phyloP scores from a whole-genome alignment of 2,888 invertebrate genomes.

The Diloba caeruleocephala region DNA sequence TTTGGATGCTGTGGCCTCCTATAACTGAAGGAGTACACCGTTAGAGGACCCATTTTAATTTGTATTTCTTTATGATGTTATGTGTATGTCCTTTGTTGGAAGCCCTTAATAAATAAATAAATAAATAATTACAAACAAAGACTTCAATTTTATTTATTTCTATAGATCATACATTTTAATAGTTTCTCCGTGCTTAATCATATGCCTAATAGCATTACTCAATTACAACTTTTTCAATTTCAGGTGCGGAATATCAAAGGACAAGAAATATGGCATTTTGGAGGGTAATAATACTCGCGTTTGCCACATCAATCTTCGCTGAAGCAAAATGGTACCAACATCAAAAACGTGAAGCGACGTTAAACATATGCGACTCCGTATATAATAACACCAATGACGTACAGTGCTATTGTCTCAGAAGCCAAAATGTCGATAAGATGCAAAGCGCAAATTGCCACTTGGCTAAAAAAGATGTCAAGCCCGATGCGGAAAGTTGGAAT shows the following conservation, averaged over 20 bases:
- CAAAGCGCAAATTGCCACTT: constrained; percentile 92
- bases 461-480: constrained; percentile 87
- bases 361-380: constrained; percentile 72
- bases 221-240: constrained; percentile 56
- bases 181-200: too few species aligned
- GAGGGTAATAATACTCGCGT: constrained; percentile 67
- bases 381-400: constrained; percentile 72
- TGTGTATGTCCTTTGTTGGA: too few species aligned
- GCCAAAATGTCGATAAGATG: constrained; percentile 69
- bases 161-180: too few species aligned
- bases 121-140: too few species aligned
- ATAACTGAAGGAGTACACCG: too few species aligned
- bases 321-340: constrained; percentile 69
- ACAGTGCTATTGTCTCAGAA: constrained; percentile 75
- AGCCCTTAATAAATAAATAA: too few species aligned
- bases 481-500: constrained; percentile 91
- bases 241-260: constrained; percentile 59
- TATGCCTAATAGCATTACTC: constrained; percentile 1
- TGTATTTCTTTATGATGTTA: too few species aligned
- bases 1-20: too few species aligned
- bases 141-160: too few species aligned
- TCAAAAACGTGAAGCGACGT: constrained; percentile 66
- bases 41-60: too few species aligned
- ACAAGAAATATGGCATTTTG: constrained; percentile 65
- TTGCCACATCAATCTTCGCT: constrained; percentile 62